Evolutionary conservation across 1,140 invertebrate genomes (phyloP).

Genomic region (Mya arenaria): DNA sequence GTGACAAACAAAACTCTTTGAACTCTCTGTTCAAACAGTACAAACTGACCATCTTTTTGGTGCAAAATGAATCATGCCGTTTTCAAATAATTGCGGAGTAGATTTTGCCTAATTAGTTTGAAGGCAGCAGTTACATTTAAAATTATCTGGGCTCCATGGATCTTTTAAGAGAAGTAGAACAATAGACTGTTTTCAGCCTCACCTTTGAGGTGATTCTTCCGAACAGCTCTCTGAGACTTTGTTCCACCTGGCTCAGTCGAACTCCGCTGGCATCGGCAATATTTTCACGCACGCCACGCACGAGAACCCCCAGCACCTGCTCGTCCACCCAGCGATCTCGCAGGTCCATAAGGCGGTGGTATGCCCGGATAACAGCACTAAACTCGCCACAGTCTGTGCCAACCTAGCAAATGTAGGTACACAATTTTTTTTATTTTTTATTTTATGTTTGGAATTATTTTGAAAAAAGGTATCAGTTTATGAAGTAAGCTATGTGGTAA

Average conservation of each 20-base stretch:
- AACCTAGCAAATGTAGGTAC: conserved; percentile 70
- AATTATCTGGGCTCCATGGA: no score
- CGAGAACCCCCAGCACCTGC: conserved; percentile 89
- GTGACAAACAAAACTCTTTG: no score
- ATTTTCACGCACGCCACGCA: conserved; percentile 87
- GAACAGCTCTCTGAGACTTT: conserved; percentile 89
- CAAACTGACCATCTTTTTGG: no score
- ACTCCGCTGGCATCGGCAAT: conserved; percentile 84
- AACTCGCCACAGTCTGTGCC: conserved; percentile 81
- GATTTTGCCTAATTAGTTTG: no score
- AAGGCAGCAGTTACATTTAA: no score
- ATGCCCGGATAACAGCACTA: conserved; percentile 88
- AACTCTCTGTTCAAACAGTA: no score
- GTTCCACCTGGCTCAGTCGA: conserved; percentile 81
- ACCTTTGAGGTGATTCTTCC: conserved; percentile 88
- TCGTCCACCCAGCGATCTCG: conserved; percentile 90
- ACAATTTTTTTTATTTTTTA: not conserved
- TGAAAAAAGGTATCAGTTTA: not conserved
- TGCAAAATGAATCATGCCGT: no score
- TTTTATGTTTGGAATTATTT: not conserved
- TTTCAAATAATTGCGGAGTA: no score
- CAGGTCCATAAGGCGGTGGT: conserved; percentile 91
- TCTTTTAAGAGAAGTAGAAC: no score
- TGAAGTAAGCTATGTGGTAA: no score
- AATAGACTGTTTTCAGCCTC: no score